Conservation (phyloP, 2,888 invertebrate species). For the Meliscaeva auricollis region DNA sequence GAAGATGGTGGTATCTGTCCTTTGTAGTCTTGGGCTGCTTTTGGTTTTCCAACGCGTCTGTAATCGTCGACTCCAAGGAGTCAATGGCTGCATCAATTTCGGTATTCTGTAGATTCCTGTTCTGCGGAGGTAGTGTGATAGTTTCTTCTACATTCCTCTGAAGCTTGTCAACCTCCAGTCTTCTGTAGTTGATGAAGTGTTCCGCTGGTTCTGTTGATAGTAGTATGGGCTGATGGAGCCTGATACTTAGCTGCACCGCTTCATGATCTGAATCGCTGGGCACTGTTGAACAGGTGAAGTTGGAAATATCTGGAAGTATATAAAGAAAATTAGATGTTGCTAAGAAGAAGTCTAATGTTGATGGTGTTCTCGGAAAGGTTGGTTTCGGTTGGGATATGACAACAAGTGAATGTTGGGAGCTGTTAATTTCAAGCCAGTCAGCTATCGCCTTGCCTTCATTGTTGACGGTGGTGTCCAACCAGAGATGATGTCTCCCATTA, state of each 20-base stretch:
- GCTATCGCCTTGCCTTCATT: no score
- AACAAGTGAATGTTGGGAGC: no score
- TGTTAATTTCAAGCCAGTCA: no score
- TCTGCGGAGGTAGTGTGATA: no score
- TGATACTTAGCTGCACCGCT: neutral
- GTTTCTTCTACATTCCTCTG: no score
- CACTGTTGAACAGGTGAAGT: neutral
- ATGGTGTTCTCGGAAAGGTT: no score
- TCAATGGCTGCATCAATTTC: neutral
- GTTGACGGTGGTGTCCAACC: no score
- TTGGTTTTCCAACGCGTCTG: neutral
- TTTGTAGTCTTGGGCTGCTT: neutral
- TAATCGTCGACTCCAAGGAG: neutral
- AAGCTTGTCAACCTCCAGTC: neutral
- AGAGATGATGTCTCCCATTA: no score
- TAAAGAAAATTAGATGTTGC: no score
- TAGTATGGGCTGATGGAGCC: neutral
- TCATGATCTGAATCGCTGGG: constrained; percentile 2
- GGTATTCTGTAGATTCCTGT: neutral
- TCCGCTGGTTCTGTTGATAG: neutral
- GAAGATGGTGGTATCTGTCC: constrained; percentile 18
- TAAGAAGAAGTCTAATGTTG: no score
- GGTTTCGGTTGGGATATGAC: no score
- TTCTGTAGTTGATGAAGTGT: neutral
- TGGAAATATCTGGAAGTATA: neutral